Percentiles rank a stretch among this genome's conserved stretches.
Evolutionary conservation across 2,113 vertebrate genomes (phyloP).

Genomic region (Phalacrocorax pelagicus): DNA sequence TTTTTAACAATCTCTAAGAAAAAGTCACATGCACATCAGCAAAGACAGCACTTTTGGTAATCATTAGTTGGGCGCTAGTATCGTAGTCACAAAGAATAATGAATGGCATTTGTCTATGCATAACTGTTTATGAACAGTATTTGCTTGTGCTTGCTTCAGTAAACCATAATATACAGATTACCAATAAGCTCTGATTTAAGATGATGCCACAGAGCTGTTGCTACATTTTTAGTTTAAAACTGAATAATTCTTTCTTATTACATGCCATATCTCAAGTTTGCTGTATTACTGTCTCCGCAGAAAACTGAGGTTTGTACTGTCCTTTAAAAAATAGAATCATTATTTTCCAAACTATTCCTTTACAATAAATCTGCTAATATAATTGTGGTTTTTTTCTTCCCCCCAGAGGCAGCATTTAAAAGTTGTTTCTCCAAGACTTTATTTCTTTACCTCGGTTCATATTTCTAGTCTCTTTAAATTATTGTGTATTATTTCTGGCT

Average conservation of each 20-base stretch:
- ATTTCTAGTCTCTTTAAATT: not conserved
- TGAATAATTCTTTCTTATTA: not conserved
- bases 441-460: not conserved
- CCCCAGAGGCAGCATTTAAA: not conserved
- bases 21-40: not conserved
- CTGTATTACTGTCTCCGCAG: not conserved
- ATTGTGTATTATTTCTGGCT: not conserved
- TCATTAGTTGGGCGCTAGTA: not conserved
- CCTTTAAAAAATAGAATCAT: not conserved
- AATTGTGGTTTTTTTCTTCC: not conserved
- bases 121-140: not conserved
- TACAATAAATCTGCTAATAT: not conserved
- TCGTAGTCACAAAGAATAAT: not conserved
- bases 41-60: not conserved
- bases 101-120: not conserved
- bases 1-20: not conserved
- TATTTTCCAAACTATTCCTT: not conserved
- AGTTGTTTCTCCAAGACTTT: not conserved
- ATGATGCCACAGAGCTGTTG: not conserved
- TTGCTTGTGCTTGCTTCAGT: not conserved
- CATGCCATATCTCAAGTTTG: not conserved
- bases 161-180: not conserved
- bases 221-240: not conserved
- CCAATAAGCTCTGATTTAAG: not conserved
- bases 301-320: not conserved